Conservation (phyloP, 2,113 vertebrate genomes). For the Chroicocephalus ridibundus region DNA sequence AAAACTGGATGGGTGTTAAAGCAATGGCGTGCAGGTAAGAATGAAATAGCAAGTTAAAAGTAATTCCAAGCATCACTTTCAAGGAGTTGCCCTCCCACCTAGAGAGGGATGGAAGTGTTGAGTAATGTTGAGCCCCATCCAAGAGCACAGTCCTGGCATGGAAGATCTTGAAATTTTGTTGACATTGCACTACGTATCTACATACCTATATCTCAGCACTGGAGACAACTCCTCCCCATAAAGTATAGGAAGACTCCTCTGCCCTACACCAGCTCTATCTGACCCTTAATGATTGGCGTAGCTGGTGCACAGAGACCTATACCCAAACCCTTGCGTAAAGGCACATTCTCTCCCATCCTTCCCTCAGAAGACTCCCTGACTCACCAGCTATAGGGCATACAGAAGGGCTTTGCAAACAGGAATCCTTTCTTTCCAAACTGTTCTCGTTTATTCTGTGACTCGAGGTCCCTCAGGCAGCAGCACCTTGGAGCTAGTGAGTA, state of each 20-base stretch:
- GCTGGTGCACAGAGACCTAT: background rate
- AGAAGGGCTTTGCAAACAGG: background rate
- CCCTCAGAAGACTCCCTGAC: background rate
- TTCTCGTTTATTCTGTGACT: background rate
- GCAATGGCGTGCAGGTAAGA: background rate
- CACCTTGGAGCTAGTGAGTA: background rate
- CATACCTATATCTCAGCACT: background rate
- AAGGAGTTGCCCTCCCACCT: accelerated
- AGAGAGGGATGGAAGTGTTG: background rate
- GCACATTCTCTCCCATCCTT: background rate
- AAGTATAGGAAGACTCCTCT: no score
- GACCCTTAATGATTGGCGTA: background rate
- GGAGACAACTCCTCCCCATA: background rate
- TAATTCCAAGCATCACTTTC: background rate
- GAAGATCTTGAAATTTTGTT: background rate
- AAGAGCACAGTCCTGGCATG: background rate
- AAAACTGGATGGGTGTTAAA: background rate
- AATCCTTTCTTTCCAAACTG: background rate
- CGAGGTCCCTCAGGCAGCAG: accelerated
- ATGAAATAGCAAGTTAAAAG: background rate
- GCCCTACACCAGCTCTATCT: background rate
- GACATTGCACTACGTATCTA: background rate
- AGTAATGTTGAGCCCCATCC: background rate
- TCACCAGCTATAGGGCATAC: accelerated
- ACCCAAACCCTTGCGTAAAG: background rate